These are phyloP conservation scores for Montipora sp. DNA, from an alignment of 64 coral and sea anemone species.

Conservation along the genomic window DNA sequence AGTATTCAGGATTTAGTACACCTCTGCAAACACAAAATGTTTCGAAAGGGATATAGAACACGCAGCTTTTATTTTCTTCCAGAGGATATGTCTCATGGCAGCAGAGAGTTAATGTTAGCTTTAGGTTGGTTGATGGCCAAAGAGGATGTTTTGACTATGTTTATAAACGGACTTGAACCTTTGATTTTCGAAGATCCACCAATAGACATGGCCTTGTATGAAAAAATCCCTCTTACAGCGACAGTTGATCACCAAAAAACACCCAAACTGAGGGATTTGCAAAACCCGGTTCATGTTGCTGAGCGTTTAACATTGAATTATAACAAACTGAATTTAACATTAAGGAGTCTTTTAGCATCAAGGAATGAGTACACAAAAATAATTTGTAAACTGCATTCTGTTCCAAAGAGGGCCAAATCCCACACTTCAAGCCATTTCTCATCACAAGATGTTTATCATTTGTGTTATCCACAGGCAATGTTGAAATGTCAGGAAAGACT, in stretches of 20 bases:
- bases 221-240: constrained; percentile 9
- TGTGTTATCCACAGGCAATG: constrained; percentile 72
- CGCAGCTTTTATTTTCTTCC: constrained; percentile 66
- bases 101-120: constrained; percentile 82
- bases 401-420: constrained; percentile 5
- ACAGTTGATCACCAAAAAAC: not conserved
- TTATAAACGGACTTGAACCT: constrained; percentile 35
- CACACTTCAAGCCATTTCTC: constrained; percentile 66
- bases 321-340: constrained; percentile 28
- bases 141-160: constrained; percentile 65
- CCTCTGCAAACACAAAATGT: constrained; percentile 83
- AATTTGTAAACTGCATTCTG: constrained; percentile 70
- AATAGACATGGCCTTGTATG: not conserved
- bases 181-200: constrained; percentile 67
- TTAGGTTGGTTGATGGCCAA: constrained; percentile 91
- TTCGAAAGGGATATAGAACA: constrained; percentile 75
- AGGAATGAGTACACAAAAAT: constrained; percentile 48
- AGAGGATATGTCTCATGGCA: constrained; percentile 79
- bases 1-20: constrained; percentile 2
- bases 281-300: not conserved
- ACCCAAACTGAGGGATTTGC: not conserved
- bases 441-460: constrained; percentile 73
- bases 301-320: constrained; percentile 15
- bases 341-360: constrained; percentile 53
- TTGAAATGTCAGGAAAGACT: constrained; percentile 53